Evolutionary conservation across 2,113 vertebrate species (phyloP), one percentile per base, ranked within the genome.

Genomic region (Chrysemys picta): DNA sequence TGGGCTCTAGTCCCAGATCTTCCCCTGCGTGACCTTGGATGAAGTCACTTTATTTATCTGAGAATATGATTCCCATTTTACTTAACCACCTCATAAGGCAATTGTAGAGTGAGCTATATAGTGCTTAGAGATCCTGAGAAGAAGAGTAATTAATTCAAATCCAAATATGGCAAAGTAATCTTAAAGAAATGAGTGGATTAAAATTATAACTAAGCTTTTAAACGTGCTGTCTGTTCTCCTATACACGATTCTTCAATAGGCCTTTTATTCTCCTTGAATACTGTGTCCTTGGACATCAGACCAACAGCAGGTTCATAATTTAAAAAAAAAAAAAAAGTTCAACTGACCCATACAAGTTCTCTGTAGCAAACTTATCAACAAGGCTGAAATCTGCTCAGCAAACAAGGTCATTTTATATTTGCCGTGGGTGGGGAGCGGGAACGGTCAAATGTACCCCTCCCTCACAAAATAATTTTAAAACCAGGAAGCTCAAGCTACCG

Each of bases 361-460:
- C 90, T 90, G 29, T 21, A 88, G 84, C 89, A 90, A 47, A 47
- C 25, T 87, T 50, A 49, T 56, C 50, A 10, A 45, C 5, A 6
- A n/a, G 84, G 45, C 42, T 92, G 89, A 75, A 57, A 90, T 38
- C 80, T 88, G 88, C 83, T 93, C 81, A 91, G 83, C 95, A 94
- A 95, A 93, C 89, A 92, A 78, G 54, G 84, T 16, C 89, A 69
- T 82, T 80, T 2, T 12, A 69, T 47, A 87, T 57, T 49, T 50
- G 80, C 85, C 65, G 49, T 82, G 76, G 22, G 0, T 56, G 45
- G 82, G 69, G 19, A 0, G 16, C 12, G 75, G 59, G 85, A 91
- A 82, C 1, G 35, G 91, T 57, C 56, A 76, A 4, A 82, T 1
- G 0, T 3, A 35, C 8, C 54, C 62, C 5, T 42, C 53, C 59